Percentiles rank a stretch among this genome's conserved stretches.
These are phyloP conservation scores for Suricata suricatta DNA, from an alignment of 2,113 vertebrate genomes.

Conservation along the genomic window DNA sequence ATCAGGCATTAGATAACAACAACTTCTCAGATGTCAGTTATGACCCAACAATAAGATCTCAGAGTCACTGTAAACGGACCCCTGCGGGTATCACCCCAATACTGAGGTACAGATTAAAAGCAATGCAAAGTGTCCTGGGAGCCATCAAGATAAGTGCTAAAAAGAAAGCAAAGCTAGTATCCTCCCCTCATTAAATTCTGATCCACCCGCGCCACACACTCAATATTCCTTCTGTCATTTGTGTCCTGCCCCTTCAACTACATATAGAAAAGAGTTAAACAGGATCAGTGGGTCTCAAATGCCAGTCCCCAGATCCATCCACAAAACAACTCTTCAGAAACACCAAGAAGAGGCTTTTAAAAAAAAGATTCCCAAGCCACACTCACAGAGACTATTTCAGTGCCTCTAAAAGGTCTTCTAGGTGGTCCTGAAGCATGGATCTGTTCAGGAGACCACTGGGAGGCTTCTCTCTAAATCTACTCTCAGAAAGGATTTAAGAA, in stretches of 20 bases:
- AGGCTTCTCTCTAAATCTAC: slow-evolving; percentile 1
- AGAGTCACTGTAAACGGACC: slow-evolving; percentile 11
- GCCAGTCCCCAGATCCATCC: not conserved
- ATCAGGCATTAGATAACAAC: slow-evolving; percentile 51
- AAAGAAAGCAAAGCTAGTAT: not conserved
- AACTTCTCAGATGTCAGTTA: slow-evolving; percentile 56
- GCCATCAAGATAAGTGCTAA: slow-evolving; percentile 7
- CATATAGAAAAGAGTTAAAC: not conserved
- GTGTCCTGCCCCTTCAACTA: not conserved
- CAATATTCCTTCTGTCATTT: not conserved
- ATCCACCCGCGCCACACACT: not conserved
- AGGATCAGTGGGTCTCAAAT: slow-evolving; percentile 26
- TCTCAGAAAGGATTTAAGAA: slow-evolving; percentile 17
- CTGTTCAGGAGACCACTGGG: slow-evolving; percentile 10
- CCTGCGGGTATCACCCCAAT: not conserved
- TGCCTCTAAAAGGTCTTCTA: not conserved
- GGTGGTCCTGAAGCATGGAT: not conserved
- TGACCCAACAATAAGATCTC: slow-evolving; percentile 43
- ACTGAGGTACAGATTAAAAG: slow-evolving; percentile 42
- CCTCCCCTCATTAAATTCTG: not conserved
- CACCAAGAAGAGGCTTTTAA: not conserved
- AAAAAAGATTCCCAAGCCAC: not conserved
- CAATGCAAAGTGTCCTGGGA: slow-evolving; percentile 25
- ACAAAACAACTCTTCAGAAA: not conserved
- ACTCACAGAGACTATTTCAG: not conserved